Evolutionary conservation across 1,140 invertebrate species (phyloP).

Genomic region (Drosophila tristis): DNA sequence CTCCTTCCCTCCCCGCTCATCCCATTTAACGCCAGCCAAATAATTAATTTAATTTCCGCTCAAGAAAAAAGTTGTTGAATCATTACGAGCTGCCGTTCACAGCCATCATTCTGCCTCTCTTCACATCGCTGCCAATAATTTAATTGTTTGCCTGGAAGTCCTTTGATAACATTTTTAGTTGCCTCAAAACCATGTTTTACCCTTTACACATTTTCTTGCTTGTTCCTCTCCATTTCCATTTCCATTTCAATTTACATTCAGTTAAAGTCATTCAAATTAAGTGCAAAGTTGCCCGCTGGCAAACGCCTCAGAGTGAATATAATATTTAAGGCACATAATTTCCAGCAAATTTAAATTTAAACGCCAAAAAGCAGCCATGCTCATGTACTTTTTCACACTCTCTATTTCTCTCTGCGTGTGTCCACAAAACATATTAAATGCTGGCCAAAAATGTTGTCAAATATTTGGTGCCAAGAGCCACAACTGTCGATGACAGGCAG

Average conservation of each 20-base stretch:
- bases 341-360: slow-evolving; percentile 21
- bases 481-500: slow-evolving; percentile 45
- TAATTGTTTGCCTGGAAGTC: slow-evolving; percentile 67
- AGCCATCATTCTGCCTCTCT: neutral
- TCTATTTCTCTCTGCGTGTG: no score
- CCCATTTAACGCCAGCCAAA: slow-evolving; percentile 33
- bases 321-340: slow-evolving; percentile 2
- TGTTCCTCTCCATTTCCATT: neutral
- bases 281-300: slow-evolving; percentile 64
- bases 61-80: slow-evolving; percentile 57
- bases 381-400: neutral
- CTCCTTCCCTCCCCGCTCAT: slow-evolving; percentile 2
- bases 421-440: slow-evolving; percentile 34
- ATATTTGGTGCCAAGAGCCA: slow-evolving; percentile 3
- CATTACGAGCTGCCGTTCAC: slow-evolving; percentile 7
- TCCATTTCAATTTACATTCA: no score
- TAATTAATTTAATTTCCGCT: slow-evolving; percentile 72
- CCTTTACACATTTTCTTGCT: no score
- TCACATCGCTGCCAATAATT: slow-evolving; percentile 54
- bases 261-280: slow-evolving; percentile 65
- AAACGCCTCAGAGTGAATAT: slow-evolving; percentile 11
- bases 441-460: slow-evolving; percentile 28
- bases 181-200: neutral
- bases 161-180: slow-evolving; percentile 59
- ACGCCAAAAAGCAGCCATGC: neutral